phyloP scores from a whole-genome alignment of 2,113 vertebrate species.

The Ascaphus truei region DNA sequence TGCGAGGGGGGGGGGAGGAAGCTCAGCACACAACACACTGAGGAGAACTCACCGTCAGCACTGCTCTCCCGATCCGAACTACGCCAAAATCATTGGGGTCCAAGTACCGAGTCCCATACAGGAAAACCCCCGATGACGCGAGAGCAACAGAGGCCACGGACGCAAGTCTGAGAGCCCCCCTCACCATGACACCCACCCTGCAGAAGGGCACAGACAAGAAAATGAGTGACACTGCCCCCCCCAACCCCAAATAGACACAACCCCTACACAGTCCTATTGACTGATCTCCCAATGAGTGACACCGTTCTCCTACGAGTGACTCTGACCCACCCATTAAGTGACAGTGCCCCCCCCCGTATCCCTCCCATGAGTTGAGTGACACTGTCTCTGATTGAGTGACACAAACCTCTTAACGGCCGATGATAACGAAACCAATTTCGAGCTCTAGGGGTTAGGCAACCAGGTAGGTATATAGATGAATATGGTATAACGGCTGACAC shows the following conservation, averaged over 20 bases:
- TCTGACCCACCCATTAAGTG: too few relatives aligned
- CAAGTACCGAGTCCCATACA: slow-evolving; percentile 68
- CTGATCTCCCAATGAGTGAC: slow-evolving; percentile 33
- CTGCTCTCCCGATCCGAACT: slow-evolving; percentile 83
- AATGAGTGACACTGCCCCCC: not conserved
- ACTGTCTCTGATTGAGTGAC: too few relatives aligned
- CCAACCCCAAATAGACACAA: accelerated
- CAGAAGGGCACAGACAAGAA: slow-evolving; percentile 40
- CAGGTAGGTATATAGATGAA: too few relatives aligned
- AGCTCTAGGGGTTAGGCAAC: too few relatives aligned
- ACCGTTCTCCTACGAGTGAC: not conserved
- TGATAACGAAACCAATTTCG: too few relatives aligned
- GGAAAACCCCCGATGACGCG: slow-evolving; percentile 74
- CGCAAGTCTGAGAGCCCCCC: slow-evolving; percentile 69
- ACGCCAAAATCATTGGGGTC: slow-evolving; percentile 84
- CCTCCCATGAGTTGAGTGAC: too few relatives aligned
- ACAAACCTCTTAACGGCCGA: too few relatives aligned
- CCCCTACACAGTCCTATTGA: not conserved
- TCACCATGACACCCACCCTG: slow-evolving; percentile 75
- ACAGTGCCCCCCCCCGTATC: too few relatives aligned
- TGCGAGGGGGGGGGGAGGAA: too few relatives aligned
- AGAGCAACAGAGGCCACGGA: slow-evolving; percentile 68
- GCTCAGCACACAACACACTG: too few relatives aligned
- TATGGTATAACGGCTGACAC: too few relatives aligned
- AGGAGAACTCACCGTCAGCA: slow-evolving; percentile 73